A percentile compares a stretch with the other conserved stretches of the same genome.
phyloP scores from a whole-genome alignment of 2,888 invertebrate species.

The Acanthosepion pharaonis region DNA sequence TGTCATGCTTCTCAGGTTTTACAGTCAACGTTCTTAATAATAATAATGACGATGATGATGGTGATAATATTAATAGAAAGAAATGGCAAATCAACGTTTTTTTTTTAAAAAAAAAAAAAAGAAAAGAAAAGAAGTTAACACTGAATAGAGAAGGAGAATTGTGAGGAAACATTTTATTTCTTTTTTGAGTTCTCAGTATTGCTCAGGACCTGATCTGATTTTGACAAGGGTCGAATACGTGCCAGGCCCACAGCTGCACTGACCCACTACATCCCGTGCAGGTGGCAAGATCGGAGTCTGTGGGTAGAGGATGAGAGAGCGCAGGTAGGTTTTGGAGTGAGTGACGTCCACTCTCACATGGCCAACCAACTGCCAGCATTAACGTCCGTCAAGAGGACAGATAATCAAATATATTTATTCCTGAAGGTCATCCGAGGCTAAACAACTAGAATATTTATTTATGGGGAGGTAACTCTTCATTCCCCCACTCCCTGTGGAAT shows the following conservation, averaged over 20 bases:
- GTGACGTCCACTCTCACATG: constrained; percentile 23
- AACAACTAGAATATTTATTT: constrained; percentile 33
- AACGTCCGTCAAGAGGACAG: constrained; percentile 23
- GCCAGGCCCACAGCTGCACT: constrained; percentile 33
- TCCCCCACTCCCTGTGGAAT: not conserved
- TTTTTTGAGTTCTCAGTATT: constrained; percentile 33
- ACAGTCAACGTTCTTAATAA: too few species aligned
- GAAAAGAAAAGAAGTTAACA: not conserved
- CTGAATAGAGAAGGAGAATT: not conserved
- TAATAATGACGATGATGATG: too few species aligned
- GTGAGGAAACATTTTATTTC: not conserved
- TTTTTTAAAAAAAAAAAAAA: too few species aligned
- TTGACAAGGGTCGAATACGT: constrained; percentile 33
- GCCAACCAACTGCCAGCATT: constrained; percentile 1
- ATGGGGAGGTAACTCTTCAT: not conserved
- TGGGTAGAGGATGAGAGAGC: not conserved
- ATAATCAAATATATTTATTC: constrained; percentile 33
- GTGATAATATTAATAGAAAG: too few species aligned
- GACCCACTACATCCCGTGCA: constrained; percentile 33
- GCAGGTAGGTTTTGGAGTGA: constrained; percentile 11
- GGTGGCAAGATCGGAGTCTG: not conserved
- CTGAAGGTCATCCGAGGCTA: constrained; percentile 15
- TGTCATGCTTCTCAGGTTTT: too few species aligned
- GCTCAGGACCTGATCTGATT: constrained; percentile 8
- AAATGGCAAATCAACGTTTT: too few species aligned